Evolutionary conservation across 2,113 vertebrate species (phyloP), one percentile per base, ranked within the genome.

Genomic region (Gymnocephalus cernua): DNA sequence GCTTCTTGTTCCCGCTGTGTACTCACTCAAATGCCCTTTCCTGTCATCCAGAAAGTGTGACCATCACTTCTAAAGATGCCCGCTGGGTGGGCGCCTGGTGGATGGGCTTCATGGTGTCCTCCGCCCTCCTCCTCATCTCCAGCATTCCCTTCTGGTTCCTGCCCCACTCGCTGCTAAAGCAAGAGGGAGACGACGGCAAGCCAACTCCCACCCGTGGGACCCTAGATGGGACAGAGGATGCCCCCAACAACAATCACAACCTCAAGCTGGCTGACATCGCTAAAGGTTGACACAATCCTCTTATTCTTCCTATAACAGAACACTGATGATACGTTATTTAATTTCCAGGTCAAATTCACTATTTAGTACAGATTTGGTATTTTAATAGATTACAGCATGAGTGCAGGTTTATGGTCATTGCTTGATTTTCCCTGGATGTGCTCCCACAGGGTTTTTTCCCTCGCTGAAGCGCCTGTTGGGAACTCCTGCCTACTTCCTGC

Each of bases 51-150:
- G 98, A 94, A 14, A 95, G 61, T 21, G 88, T 99, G 74, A 95
- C 89, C 48, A 98, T 99, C 89, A 96, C 95, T 10, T 95, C 97
- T 0, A 93, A 92, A n/a, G 98, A 99, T 54, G 91, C 96, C 10
- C 96, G 97, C 23, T 99, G 98, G 98, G 98, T 99, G 50, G 98
- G 98, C 0, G 97, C 98, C 0, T 99, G 98, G 98, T 99, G 98
- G 97, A 83, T 99, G 65, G 93, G 96, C 11, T 98, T 98, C 89
- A 48, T 98, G 32, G 77, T 96, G 35, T 90, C 92, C 23, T 95
- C 96, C 10, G 21, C 18, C 15, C 4, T 92, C 18, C 88, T 79
- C 57, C 75, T 98, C 35, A 57, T 96, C 9, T 88, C 95, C 67
- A 96, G 95, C 67, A 90, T 99, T 76, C 97, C 98, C 16, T 98